Conservation (phyloP, 2,797 vertebrate genomes). For the Pantherophis vulpinus region DNA sequence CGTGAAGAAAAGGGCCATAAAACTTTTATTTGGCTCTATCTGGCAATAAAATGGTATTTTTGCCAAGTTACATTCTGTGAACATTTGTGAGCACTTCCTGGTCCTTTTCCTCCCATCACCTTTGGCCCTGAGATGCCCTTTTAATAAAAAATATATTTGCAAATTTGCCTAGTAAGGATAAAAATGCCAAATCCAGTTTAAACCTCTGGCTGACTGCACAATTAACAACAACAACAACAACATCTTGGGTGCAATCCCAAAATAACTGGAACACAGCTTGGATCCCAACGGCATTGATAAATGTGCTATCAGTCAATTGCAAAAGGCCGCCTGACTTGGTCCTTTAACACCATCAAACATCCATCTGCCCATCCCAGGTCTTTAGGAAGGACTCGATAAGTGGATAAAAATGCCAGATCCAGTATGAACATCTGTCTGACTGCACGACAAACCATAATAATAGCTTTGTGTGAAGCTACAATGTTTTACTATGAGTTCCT, state of each 20-base stretch:
- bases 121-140: not conserved
- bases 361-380: too few relatives aligned
- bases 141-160: not conserved
- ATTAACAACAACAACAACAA: not conserved
- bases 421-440: not conserved
- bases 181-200: not conserved
- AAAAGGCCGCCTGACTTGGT: too few relatives aligned
- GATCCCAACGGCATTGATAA: too few relatives aligned
- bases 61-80: not conserved
- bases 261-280: too few relatives aligned
- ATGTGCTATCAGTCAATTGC: too few relatives aligned
- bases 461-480: not conserved
- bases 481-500: not conserved
- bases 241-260: too few relatives aligned
- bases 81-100: not conserved
- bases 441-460: not conserved
- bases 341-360: too few relatives aligned
- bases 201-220: too few relatives aligned
- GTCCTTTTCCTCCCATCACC: not conserved
- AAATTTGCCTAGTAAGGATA: not conserved
- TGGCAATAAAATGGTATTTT: not conserved
- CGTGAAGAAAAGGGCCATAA: too few relatives aligned
- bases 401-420: not conserved
- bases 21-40: not conserved
- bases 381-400: too few relatives aligned